phyloP scores from a whole-genome alignment of 2,888 invertebrate genomes.

The Caenorhabditis doughertyi region DNA sequence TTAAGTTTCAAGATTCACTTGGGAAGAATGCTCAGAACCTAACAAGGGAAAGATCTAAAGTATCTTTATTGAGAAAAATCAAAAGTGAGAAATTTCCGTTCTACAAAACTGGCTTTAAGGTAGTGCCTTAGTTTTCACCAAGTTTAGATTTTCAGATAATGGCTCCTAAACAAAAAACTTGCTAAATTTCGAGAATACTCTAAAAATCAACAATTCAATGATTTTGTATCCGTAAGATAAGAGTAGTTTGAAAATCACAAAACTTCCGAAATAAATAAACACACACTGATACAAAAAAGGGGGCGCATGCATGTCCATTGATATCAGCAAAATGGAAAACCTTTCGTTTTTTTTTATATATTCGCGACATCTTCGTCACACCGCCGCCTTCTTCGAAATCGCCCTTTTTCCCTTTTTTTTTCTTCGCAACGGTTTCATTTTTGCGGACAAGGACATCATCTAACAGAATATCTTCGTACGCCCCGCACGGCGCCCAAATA shows the following conservation, averaged over 20 bases:
- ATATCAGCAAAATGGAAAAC: no score
- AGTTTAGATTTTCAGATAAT: no score
- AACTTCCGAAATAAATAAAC: slow-evolving; percentile 4
- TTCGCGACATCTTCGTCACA: slow-evolving; percentile 26
- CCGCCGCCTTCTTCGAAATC: slow-evolving; percentile 21
- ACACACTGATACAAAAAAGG: background rate
- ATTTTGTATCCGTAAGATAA: background rate
- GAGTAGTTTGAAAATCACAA: no score
- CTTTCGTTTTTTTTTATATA: background rate
- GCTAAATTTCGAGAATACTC: no score
- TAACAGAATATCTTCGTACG: background rate
- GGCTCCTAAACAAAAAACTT: no score
- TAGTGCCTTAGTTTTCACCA: no score
- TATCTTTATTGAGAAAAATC: no score
- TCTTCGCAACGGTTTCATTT: slow-evolving; percentile 33
- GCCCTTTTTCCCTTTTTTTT: slow-evolving; percentile 5
- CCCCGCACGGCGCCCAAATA: slow-evolving; percentile 7
- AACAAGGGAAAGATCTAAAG: no score
- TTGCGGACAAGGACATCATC: slow-evolving; percentile 31
- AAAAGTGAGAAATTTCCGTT: no score
- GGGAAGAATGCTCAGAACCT: no score
- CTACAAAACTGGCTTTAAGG: no score
- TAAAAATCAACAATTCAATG: background rate
- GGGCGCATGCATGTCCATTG: slow-evolving; percentile 20
- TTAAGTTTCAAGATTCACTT: no score